Percentiles rank a stretch among this genome's conserved stretches.
Evolutionary conservation across 2,113 vertebrate species (phyloP).

Genomic region (Pampusana beccarii): DNA sequence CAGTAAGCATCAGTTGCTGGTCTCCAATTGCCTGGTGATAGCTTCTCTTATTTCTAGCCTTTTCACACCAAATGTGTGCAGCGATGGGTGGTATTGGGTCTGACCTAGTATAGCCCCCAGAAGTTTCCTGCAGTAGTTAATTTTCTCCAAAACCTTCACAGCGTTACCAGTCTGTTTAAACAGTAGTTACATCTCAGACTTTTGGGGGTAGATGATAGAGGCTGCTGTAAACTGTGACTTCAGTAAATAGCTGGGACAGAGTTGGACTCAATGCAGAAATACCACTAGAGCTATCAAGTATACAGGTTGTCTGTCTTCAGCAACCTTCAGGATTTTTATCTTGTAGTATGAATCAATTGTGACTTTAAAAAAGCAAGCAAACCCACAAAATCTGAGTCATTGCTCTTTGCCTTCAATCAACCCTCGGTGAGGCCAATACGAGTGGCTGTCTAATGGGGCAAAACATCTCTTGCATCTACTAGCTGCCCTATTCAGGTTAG

Average conservation of each 20-base stretch:
- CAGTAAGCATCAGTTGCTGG: not conserved
- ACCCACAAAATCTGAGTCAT: not conserved
- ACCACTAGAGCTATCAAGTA: not conserved
- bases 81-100: not conserved
- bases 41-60: not conserved
- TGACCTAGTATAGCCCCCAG: not conserved
- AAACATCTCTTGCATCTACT: not conserved
- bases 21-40: not conserved
- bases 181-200: not conserved
- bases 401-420: not conserved
- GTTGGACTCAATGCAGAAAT: not conserved
- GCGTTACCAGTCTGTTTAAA: not conserved
- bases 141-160: not conserved
- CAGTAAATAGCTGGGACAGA: not conserved
- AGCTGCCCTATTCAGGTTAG: not conserved
- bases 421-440: not conserved
- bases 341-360: not conserved
- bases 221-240: not conserved
- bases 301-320: not conserved
- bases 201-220: not conserved
- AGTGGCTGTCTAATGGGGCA: not conserved
- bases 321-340: not conserved
- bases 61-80: not conserved
- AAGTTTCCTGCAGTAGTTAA: not conserved
- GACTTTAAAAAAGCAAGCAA: not conserved